These are phyloP conservation scores for Nyctalus aviator DNA, from an alignment of 2,797 vertebrate genomes.

Conservation along the genomic window DNA sequence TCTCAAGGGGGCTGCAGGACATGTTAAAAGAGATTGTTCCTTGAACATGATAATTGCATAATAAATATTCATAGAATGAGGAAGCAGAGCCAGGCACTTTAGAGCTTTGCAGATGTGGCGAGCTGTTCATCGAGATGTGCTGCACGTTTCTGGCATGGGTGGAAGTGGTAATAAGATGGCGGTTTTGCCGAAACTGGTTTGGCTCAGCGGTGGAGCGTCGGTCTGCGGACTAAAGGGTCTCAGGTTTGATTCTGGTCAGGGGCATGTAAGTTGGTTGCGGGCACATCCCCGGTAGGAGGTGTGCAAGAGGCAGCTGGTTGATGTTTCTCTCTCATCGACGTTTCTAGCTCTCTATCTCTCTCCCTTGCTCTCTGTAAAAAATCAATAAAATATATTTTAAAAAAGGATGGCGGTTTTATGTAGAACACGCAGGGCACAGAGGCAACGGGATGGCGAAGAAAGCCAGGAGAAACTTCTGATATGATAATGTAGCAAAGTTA, in stretches of 20 bases:
- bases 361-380: no score
- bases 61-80: slow-evolving; percentile 78
- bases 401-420: slow-evolving; percentile 37
- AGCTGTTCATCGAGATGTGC: slow-evolving; percentile 32
- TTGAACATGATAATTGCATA: slow-evolving; percentile 68
- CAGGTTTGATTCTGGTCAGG: no score
- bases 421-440: slow-evolving; percentile 19
- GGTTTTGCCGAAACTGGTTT: no score
- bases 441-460: background rate
- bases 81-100: slow-evolving; percentile 47
- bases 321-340: no score
- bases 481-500: slow-evolving; percentile 55
- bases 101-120: slow-evolving; percentile 6
- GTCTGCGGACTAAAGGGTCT: no score
- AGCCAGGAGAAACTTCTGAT: slow-evolving; percentile 7
- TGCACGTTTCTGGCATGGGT: slow-evolving; percentile 38
- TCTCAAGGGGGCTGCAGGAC: slow-evolving; percentile 24
- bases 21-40: slow-evolving; percentile 57
- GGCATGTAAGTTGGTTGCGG: no score
- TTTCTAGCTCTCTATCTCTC: no score
- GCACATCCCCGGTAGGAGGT: no score
- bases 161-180: slow-evolving; percentile 67
- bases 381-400: no score
- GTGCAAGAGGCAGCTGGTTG: no score
- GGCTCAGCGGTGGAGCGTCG: no score